Evolutionary conservation across 2,113 vertebrate species (phyloP), one percentile per base, ranked within the genome.

Genomic region (Silurus asotus): DNA sequence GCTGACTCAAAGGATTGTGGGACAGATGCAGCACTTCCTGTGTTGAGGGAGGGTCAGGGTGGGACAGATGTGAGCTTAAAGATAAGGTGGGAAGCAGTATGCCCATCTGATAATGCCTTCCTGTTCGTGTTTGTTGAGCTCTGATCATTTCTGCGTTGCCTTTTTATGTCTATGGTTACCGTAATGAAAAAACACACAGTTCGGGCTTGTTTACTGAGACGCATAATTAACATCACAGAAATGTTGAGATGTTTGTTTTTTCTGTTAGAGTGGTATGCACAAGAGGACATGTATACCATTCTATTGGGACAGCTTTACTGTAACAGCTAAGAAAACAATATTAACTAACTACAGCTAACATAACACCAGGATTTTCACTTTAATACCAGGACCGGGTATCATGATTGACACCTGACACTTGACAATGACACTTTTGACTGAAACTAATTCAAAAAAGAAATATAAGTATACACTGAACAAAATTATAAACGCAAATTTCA

Each of bases 71-170:
- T 88, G 89, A 90, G 91, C 78, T 83, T 78, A 28, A 72, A 91
- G 95, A 95, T 95, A 95, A 94, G 92, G 86, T 51, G 84, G 81
- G 49, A 89, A 80, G 88, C 87, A 87, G 88, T 79, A 87, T 70
- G 88, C 89, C 92, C 28, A 78, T 49, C 87, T 92, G 90, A 93
- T 94, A 94, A 94, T 91, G 87, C 84, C 91, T 94, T 95, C 95
- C 94, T 94, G 94, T 94, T 94, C 92, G 90, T 92, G 92, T 65
- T 91, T 90, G 37, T 80, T 65, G 20, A 20, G 48, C 84, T 90
- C 91, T 90, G 91, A 91, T 90, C 88, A 88, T 90, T 89, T 87
- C 90, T 89, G 67, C 37, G 55, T 88, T 55, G 14, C 88, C 91
- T 93, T 93, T 93, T 90, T 93, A 81, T 62, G 69, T 53, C 45